Evolutionary conservation across 2,113 vertebrate species (phyloP).

Genomic region (Gobius niger): DNA sequence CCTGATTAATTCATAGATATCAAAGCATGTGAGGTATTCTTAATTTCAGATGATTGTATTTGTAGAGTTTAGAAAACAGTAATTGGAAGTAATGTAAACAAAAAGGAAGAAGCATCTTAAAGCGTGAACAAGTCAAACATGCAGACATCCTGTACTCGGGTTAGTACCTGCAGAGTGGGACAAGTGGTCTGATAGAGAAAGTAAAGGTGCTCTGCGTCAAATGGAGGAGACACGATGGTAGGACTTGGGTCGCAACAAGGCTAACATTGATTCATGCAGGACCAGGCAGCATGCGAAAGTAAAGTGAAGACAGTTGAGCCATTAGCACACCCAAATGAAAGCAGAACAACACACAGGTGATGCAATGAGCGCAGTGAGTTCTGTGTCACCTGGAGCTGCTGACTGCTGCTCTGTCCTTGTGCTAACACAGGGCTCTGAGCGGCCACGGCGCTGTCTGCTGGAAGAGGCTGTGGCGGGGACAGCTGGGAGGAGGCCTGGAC

Average conservation of each 20-base stretch:
- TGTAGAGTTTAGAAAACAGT: too few species aligned
- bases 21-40: too few species aligned
- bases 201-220: slow-evolving; percentile 79
- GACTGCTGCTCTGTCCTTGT: slow-evolving; percentile 43
- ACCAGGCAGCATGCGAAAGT: slow-evolving; percentile 62
- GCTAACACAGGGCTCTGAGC: slow-evolving; percentile 40
- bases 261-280: slow-evolving; percentile 73
- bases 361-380: neutral
- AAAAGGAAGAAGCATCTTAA: slow-evolving; percentile 10
- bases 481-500: slow-evolving; percentile 55
- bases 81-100: neutral
- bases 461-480: slow-evolving; percentile 45
- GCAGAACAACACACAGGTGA: neutral
- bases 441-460: slow-evolving; percentile 49
- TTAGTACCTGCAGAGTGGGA: slow-evolving; percentile 67
- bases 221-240: slow-evolving; percentile 76
- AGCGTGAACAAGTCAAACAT: slow-evolving; percentile 19
- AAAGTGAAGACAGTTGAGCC: slow-evolving; percentile 12
- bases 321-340: neutral
- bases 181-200: slow-evolving; percentile 79
- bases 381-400: slow-evolving; percentile 64
- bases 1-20: neutral
- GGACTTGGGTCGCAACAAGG: slow-evolving; percentile 73
- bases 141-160: slow-evolving; percentile 23
- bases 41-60: too few species aligned